Percentiles rank a stretch among this genome's conserved stretches.
These are phyloP conservation scores for Hepsetus odoe DNA, from an alignment of 2,113 vertebrate genomes.

Conservation along the genomic window DNA sequence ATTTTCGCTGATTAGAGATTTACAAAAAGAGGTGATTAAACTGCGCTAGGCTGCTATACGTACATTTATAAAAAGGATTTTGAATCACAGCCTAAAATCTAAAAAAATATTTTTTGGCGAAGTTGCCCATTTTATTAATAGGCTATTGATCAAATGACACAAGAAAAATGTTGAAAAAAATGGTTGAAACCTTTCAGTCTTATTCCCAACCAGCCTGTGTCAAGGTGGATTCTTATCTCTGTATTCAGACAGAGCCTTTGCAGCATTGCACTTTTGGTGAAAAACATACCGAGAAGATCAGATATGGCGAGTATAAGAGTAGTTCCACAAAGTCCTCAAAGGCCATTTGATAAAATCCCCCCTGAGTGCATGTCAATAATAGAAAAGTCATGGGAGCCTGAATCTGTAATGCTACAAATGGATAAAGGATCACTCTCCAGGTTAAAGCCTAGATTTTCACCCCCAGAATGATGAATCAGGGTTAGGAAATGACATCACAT, in stretches of 20 bases:
- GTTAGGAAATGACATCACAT: conserved; percentile 8
- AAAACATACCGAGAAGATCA: conserved; percentile 23
- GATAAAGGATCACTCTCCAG: conserved; percentile 4
- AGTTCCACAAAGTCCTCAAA: conserved; percentile 32
- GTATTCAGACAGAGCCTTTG: conserved; percentile 16
- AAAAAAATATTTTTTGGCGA: background rate
- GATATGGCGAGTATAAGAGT: conserved; percentile 13
- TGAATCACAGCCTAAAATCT: background rate
- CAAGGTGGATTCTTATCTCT: conserved; percentile 1
- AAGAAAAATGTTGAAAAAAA: background rate
- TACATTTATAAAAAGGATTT: background rate
- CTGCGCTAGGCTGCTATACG: background rate
- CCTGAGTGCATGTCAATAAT: conserved; percentile 11
- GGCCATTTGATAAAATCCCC: conserved; percentile 34
- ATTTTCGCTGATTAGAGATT: background rate
- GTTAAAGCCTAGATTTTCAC: background rate
- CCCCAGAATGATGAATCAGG: background rate
- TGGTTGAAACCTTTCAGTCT: background rate
- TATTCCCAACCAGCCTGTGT: background rate
- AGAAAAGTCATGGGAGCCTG: conserved; percentile 11
- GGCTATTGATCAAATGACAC: background rate
- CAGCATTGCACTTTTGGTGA: conserved; percentile 3
- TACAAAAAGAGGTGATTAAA: background rate
- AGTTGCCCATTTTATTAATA: background rate
- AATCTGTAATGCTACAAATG: conserved; percentile 10